Evolutionary conservation across 2,113 vertebrate genomes (phyloP).

Genomic region (Seriola aureovittata): DNA sequence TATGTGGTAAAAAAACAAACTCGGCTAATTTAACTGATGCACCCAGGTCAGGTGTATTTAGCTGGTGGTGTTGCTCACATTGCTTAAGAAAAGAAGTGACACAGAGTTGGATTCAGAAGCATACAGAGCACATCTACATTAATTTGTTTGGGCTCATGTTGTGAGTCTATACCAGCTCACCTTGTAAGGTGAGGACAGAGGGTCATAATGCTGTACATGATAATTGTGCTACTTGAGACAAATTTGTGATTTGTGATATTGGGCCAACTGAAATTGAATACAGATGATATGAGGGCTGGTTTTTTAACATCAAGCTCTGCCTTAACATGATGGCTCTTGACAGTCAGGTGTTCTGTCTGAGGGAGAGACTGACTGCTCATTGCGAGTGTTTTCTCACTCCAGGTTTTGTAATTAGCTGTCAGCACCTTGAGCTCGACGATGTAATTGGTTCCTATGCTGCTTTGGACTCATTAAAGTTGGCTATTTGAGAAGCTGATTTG

Average conservation of each 20-base stretch:
- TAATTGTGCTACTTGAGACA: not conserved
- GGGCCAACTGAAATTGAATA: not conserved
- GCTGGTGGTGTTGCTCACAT: not conserved
- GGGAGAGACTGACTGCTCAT: constrained; percentile 9
- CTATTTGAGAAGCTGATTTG: constrained; percentile 54
- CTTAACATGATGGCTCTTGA: not conserved
- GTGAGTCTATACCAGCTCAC: not conserved
- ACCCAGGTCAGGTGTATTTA: not conserved
- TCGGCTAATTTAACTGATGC: no score
- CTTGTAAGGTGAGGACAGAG: not conserved
- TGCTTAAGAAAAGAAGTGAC: not conserved
- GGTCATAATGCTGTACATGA: no score
- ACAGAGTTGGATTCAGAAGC: no score
- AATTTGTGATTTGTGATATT: not conserved
- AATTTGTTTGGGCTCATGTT: no score
- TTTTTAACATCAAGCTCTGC: not conserved
- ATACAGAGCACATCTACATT: no score
- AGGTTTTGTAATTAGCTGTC: constrained; percentile 68
- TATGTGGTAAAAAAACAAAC: no score
- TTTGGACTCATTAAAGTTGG: constrained; percentile 54
- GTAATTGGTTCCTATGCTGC: constrained; percentile 62
- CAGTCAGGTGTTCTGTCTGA: constrained; percentile 7
- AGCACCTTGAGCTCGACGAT: constrained; percentile 45
- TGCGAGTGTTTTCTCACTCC: constrained; percentile 41
- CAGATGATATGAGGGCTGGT: not conserved